A percentile compares a stretch with the other conserved stretches of the same genome.
These are phyloP conservation scores for Leptopilina drosophilae DNA, from an alignment of 2,888 invertebrate species.

Conservation along the genomic window DNA sequence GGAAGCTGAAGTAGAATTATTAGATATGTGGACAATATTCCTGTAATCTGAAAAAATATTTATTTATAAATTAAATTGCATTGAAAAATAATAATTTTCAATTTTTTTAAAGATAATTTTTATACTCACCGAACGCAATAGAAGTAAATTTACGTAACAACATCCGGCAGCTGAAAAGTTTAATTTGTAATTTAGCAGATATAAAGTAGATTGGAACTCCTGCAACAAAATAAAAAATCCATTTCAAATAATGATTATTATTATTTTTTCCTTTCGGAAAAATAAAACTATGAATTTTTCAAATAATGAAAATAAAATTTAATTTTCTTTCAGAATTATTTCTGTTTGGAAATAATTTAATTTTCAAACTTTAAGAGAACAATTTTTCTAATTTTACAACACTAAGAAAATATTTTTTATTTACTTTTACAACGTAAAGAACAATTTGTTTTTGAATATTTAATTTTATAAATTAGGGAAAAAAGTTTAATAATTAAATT, in stretches of 20 bases:
- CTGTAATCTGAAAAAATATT: constrained; percentile 64
- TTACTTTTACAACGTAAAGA: no score
- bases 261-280: no score
- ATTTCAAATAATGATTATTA: not conserved
- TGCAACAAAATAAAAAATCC: constrained; percentile 48
- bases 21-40: constrained; percentile 68
- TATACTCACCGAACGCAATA: constrained; percentile 69
- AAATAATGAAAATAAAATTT: no score
- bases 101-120: not conserved
- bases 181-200: constrained; percentile 66
- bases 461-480: no score
- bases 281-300: no score
- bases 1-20: constrained; percentile 71
- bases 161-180: constrained; percentile 71
- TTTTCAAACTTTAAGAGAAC: no score
- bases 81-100: not conserved
- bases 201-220: constrained; percentile 62
- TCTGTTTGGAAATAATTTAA: no score
- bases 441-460: no score
- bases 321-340: no score
- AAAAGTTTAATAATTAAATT: no score
- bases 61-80: not conserved
- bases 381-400: no score
- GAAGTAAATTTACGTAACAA: constrained; percentile 67
- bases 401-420: no score